Conservation (phyloP, 2,888 invertebrate species). For the Pseudococcus jackbeardsleyi region DNA sequence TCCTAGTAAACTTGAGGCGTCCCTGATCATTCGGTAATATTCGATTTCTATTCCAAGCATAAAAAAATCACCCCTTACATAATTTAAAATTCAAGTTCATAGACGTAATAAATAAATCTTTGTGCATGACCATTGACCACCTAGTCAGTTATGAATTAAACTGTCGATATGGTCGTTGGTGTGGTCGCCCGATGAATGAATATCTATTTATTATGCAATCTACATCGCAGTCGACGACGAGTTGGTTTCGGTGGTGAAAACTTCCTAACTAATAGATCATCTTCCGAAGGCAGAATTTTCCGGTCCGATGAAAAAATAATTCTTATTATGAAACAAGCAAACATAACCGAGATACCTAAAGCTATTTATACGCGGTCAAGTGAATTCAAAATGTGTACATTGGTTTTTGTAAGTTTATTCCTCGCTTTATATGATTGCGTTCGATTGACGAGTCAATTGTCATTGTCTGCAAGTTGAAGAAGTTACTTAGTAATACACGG, state of each 20-base stretch:
- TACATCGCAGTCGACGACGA: neutral
- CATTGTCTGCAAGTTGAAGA: conserved; percentile 61
- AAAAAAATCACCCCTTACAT: conserved; percentile 27
- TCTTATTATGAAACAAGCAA: neutral
- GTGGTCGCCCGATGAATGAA: conserved; percentile 3
- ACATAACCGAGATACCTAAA: neutral
- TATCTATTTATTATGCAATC: neutral
- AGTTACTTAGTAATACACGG: conserved; percentile 57
- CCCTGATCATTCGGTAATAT: neutral
- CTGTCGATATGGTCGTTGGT: neutral
- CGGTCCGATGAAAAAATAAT: neutral
- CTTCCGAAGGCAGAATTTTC: neutral
- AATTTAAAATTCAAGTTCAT: conserved; percentile 45
- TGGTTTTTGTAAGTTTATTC: neutral
- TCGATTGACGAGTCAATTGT: conserved; percentile 61
- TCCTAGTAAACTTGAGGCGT: too few relatives aligned
- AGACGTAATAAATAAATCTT: conserved; percentile 26
- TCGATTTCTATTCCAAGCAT: conserved; percentile 5
- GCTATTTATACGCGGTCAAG: neutral
- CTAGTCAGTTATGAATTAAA: conserved; percentile 28
- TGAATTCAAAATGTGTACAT: neutral
- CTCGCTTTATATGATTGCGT: neutral
- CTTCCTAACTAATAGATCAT: conserved; percentile 44
- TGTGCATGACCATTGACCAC: neutral
- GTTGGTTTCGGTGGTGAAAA: neutral